Evolutionary conservation across 1,140 invertebrate genomes (phyloP).

Genomic region (Macrocentrus cingulum): DNA sequence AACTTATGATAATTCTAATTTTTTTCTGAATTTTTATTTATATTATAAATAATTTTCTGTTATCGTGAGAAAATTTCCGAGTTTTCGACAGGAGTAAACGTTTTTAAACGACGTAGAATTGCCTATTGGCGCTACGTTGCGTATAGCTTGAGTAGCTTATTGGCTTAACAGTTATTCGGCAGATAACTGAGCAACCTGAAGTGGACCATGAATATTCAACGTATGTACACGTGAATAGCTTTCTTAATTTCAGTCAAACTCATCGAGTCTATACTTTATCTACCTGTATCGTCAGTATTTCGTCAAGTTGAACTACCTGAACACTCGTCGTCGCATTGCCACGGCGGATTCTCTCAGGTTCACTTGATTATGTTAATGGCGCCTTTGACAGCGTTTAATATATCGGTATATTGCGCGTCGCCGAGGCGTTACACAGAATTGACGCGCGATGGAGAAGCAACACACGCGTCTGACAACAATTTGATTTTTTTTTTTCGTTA

Average conservation of each 20-base stretch:
- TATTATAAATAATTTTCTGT: too few species aligned
- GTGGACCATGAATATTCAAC: constrained; percentile 17
- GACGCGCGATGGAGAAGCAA: too few species aligned
- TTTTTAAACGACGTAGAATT: constrained; percentile 6
- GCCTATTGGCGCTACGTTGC: background rate
- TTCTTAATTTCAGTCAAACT: constrained; percentile 13
- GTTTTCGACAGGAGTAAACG: too few species aligned
- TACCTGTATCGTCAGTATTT: background rate
- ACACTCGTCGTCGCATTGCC: too few species aligned
- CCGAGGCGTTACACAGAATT: too few species aligned
- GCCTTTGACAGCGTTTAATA: background rate
- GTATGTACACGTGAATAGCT: constrained; percentile 14
- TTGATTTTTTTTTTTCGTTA: too few species aligned
- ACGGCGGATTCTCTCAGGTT: too few species aligned
- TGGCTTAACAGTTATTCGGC: constrained; percentile 13
- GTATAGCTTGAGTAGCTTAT: constrained; percentile 6
- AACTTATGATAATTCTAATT: too few species aligned
- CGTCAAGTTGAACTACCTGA: too few species aligned
- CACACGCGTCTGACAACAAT: too few species aligned
- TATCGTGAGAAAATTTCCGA: too few species aligned
- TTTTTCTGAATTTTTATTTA: too few species aligned
- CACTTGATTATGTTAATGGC: background rate
- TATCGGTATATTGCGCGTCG: background rate
- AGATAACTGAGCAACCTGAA: constrained; percentile 17
- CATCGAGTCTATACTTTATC: background rate